A percentile compares a stretch with the other conserved stretches of the same genome.
phyloP scores from a whole-genome alignment of 2,888 invertebrate species.

The Eulithis testata region DNA sequence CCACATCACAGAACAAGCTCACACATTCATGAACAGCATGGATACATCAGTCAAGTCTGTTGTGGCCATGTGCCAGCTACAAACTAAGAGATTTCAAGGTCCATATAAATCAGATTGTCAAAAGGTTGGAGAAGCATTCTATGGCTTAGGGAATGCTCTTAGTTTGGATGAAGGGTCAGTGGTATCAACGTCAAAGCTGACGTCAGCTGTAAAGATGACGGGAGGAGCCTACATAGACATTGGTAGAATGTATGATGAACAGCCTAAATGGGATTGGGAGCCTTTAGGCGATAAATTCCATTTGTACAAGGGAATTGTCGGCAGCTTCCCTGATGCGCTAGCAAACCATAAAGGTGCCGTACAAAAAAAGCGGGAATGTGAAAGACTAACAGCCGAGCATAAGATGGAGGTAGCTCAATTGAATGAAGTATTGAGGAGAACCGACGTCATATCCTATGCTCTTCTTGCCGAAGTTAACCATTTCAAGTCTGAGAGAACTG shows the following conservation, averaged over 20 bases:
- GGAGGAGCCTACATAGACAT: slow-evolving; percentile 96
- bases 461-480: slow-evolving; percentile 97
- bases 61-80: slow-evolving; percentile 91
- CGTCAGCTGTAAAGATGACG: slow-evolving; percentile 92
- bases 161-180: slow-evolving; percentile 90
- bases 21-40: slow-evolving; percentile 92
- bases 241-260: slow-evolving; percentile 95
- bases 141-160: slow-evolving; percentile 92
- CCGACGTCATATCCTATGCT: slow-evolving; percentile 96
- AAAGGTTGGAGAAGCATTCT: slow-evolving; percentile 95
- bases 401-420: slow-evolving; percentile 93
- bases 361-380: slow-evolving; percentile 95
- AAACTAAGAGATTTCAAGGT: slow-evolving; percentile 93
- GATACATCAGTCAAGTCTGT: slow-evolving; percentile 95
- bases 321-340: slow-evolving; percentile 95
- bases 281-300: slow-evolving; percentile 96
- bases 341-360: slow-evolving; percentile 95
- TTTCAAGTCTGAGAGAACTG: slow-evolving; percentile 94
- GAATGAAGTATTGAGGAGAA: slow-evolving; percentile 91
- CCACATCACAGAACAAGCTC: slow-evolving; percentile 92
- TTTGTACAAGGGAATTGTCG: slow-evolving; percentile 96
- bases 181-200: slow-evolving; percentile 87
- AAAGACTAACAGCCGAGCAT: slow-evolving; percentile 90
- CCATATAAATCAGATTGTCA: slow-evolving; percentile 95
- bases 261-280: slow-evolving; percentile 95